phyloP scores from a whole-genome alignment of 2,797 vertebrate genomes.

The Ceryle rudis region DNA sequence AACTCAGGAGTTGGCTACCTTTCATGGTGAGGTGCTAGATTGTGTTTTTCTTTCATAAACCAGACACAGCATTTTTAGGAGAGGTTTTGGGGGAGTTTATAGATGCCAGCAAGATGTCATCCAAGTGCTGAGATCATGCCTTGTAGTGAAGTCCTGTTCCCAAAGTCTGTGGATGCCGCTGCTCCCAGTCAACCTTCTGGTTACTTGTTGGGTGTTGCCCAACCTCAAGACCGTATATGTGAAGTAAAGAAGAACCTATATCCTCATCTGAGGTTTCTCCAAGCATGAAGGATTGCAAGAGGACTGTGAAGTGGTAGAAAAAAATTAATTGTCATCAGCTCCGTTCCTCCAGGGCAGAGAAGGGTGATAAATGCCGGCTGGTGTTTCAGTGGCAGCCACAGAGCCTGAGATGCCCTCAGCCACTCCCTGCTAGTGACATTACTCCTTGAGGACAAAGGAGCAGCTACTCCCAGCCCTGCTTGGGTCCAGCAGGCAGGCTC shows the following conservation, averaged over 20 bases:
- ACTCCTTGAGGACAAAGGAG: neutral
- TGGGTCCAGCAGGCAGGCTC: fast-evolving
- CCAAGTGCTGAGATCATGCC: neutral
- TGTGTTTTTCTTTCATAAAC: neutral
- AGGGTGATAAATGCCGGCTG: neutral
- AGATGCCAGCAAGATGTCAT: neutral
- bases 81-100: neutral
- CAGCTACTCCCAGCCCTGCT: neutral
- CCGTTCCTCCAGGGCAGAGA: fast-evolving
- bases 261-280: neutral
- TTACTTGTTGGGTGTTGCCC: neutral
- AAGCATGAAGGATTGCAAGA: neutral
- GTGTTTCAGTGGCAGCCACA: fast-evolving
- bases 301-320: neutral
- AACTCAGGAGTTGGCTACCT: neutral
- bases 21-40: neutral
- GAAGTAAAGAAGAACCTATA: neutral
- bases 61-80: neutral
- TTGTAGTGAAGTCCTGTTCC: neutral
- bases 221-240: neutral
- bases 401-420: neutral
- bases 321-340: fast-evolving
- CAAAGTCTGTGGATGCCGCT: neutral
- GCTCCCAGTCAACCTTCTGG: neutral
- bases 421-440: fast-evolving